These are phyloP conservation scores for Paratilapia polleni DNA, from an alignment of 2,113 vertebrate species.

Conservation along the genomic window DNA sequence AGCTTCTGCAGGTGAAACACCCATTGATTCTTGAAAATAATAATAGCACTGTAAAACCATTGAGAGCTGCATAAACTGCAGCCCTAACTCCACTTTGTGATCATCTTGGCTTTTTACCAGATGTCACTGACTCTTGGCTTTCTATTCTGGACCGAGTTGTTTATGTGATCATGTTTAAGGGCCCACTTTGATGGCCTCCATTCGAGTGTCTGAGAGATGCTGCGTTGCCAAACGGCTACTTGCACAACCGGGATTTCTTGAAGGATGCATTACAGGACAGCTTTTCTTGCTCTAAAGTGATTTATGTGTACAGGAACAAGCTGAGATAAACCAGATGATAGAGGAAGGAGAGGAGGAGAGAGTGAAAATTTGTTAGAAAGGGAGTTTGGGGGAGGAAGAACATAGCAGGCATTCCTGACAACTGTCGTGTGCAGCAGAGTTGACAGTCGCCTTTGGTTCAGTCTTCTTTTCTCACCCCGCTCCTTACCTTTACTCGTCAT, in stretches of 20 bases:
- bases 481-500: not conserved
- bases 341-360: not conserved
- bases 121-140: not conserved
- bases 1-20: not conserved
- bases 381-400: slow-evolving; percentile 48
- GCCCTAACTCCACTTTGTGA: not conserved
- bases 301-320: not conserved
- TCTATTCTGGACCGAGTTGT: not conserved
- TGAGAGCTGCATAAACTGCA: not conserved
- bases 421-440: slow-evolving; percentile 8
- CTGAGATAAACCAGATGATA: not conserved
- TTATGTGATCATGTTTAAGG: not conserved
- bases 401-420: slow-evolving; percentile 64
- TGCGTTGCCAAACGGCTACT: not conserved
- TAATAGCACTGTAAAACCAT: not conserved
- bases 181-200: not conserved
- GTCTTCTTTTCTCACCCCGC: not conserved
- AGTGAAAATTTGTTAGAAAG: not conserved
- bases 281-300: not conserved
- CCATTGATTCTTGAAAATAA: not conserved
- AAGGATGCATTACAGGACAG: not conserved
- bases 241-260: not conserved
- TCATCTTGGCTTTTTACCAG: not conserved
- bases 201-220: not conserved
- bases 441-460: not conserved